These are phyloP conservation scores for Seriola rivoliana DNA, from an alignment of 2,113 vertebrate species.

Conservation along the genomic window DNA sequence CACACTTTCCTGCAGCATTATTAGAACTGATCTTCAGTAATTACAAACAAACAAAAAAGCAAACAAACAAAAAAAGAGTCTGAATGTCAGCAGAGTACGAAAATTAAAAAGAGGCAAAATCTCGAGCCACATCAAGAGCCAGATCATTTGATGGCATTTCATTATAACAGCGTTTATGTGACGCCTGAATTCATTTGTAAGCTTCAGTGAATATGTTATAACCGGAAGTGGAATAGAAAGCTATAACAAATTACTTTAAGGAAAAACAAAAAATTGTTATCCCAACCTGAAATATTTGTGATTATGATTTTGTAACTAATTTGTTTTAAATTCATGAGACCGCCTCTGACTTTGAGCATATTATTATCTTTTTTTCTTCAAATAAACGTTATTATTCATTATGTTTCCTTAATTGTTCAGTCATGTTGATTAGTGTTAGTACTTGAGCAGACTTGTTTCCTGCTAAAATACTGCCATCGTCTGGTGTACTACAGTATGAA, in stretches of 20 bases:
- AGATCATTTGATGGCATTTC: slow-evolving; percentile 4
- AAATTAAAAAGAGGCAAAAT: not conserved
- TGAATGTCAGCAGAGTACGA: not conserved
- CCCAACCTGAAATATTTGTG: not conserved
- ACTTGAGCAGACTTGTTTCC: slow-evolving; percentile 2
- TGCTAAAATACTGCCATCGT: slow-evolving; percentile 62
- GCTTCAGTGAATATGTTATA: not conserved
- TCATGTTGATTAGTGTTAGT: not conserved
- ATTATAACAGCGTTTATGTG: not conserved
- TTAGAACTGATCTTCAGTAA: not conserved
- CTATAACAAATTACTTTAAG: not conserved
- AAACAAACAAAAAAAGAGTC: not conserved
- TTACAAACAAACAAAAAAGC: not conserved
- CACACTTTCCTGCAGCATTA: not conserved
- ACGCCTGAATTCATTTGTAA: not conserved
- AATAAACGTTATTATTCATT: not conserved
- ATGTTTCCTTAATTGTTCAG: not conserved
- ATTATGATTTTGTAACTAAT: not conserved
- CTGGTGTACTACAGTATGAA: slow-evolving; percentile 12
- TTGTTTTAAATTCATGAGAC: not conserved
- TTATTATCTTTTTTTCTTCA: not conserved
- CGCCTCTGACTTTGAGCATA: not conserved
- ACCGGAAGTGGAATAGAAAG: not conserved
- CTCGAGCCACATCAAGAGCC: not conserved
- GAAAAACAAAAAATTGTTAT: not conserved